Percentiles rank a stretch among this genome's conserved stretches.
phyloP scores from a whole-genome alignment of 2,113 vertebrate genomes.

The Podarcis muralis region DNA sequence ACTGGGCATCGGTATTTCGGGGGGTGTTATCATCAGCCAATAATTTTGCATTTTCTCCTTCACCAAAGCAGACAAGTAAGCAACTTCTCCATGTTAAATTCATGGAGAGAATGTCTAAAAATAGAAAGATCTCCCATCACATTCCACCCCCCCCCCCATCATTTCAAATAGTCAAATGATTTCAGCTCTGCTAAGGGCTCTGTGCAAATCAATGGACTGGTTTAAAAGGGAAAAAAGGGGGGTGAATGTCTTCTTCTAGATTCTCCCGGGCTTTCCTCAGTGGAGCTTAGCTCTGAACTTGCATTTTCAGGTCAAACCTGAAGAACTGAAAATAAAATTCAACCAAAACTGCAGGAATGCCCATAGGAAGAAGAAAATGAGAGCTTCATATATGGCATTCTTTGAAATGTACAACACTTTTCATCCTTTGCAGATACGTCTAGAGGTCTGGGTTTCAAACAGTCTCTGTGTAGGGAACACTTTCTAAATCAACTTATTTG shows the following conservation, averaged over 20 bases:
- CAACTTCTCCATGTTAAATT: neutral
- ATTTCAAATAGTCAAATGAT: constrained; percentile 28
- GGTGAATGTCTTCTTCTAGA: neutral
- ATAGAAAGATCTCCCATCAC: constrained; percentile 6
- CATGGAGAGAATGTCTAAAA: neutral
- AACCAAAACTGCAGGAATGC: neutral
- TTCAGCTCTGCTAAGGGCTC: constrained; percentile 28
- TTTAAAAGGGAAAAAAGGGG: neutral
- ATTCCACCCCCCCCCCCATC: neutral
- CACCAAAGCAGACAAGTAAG: neutral
- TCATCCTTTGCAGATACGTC: neutral
- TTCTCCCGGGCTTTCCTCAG: neutral
- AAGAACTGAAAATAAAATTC: neutral
- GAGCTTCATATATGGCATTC: neutral
- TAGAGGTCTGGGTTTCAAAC: neutral
- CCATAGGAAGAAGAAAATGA: neutral
- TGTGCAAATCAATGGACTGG: constrained; percentile 22
- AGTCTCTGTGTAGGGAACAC: neutral
- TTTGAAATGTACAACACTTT: neutral
- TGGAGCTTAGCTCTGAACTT: neutral
- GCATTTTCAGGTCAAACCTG: neutral
- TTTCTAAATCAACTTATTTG: neutral
- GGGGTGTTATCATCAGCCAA: neutral
- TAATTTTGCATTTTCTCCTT: neutral
- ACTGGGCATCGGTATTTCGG: neutral